Evolutionary conservation across 2,888 invertebrate genomes (phyloP), one percentile per base, ranked within the genome.

Genomic region (Ormia ochracea): DNA sequence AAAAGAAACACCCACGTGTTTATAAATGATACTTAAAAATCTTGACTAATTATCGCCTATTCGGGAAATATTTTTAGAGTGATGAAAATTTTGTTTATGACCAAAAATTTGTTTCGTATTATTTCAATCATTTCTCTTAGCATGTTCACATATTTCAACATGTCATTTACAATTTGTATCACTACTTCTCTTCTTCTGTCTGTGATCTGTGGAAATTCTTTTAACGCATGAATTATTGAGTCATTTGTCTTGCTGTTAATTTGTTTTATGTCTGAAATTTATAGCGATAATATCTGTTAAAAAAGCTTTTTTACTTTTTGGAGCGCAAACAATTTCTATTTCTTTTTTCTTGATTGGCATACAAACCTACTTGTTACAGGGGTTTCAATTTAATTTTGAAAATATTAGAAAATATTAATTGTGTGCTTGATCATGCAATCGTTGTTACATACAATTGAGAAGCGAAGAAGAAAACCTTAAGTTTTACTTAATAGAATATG

Each of bases 201-300:
- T 41, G 61, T 26, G 59, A 61, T 52, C 21, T 41, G 31, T 41
- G 21, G 41, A 61, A 3, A 68, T 31, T 70, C 10, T 54, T 66
- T 56, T 23, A 17, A 41, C 48, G 61, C 56, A 82, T 87, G 83
- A 87, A 82, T 87, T 87, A 87, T 87, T 83, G 79, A 69, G 83
- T 84, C 85, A 87, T 87, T 87, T 86, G 87, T 87, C n/a, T 87
- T 87, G 82, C 83, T 85, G 85, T 85, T 86, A 87, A 87, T 87
- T 87, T 84, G 84, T 83, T 83, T 83, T 82, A 82, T 82, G 84
- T 83, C 83, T 77, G 38, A 61, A 54, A 75, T 36, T 10, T 33
- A 38, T 65, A 72, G 63, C 54, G 50, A 76, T 72, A 66, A 41
- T 75, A 61, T 79, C 75, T 79, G 70, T 69, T 21, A 59, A 54